Conservation (phyloP, 2,113 vertebrate species). For the rat (Rattus norvegicus) region DNA sequence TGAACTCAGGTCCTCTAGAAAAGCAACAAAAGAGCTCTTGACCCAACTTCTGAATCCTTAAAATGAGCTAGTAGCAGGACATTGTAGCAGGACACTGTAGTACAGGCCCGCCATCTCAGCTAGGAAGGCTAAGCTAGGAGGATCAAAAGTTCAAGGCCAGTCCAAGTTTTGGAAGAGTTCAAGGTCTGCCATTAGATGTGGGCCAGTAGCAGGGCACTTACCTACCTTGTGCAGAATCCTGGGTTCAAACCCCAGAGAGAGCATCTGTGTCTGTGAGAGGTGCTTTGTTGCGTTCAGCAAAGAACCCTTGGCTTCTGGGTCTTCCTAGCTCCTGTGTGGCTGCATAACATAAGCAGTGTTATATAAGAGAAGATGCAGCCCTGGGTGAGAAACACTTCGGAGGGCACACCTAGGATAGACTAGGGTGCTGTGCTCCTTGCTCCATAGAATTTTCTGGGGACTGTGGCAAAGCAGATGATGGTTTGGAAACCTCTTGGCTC, state of each 20-base stretch:
- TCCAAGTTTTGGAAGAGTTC: neutral
- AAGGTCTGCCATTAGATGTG: neutral
- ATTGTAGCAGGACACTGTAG: too few species aligned
- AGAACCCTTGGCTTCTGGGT: neutral
- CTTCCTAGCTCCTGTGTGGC: neutral
- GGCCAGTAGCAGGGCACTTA: neutral
- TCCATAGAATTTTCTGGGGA: neutral
- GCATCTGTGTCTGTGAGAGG: neutral
- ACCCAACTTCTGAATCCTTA: neutral
- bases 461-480: neutral
- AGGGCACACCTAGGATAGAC: neutral
- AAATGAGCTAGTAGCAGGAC: neutral
- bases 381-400: fast-evolving
- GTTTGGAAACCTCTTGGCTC: neutral
- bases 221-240: neutral
- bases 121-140: neutral
- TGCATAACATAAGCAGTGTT: neutral
- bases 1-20: neutral
- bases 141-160: neutral
- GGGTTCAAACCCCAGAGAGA: neutral
- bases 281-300: neutral
- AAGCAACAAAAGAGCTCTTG: neutral
- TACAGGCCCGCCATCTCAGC: neutral
- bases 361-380: neutral
- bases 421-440: fast-evolving